These are phyloP conservation scores for Rhynchophorus ferrugineus DNA, from an alignment of 1,140 invertebrate genomes.

Conservation along the genomic window DNA sequence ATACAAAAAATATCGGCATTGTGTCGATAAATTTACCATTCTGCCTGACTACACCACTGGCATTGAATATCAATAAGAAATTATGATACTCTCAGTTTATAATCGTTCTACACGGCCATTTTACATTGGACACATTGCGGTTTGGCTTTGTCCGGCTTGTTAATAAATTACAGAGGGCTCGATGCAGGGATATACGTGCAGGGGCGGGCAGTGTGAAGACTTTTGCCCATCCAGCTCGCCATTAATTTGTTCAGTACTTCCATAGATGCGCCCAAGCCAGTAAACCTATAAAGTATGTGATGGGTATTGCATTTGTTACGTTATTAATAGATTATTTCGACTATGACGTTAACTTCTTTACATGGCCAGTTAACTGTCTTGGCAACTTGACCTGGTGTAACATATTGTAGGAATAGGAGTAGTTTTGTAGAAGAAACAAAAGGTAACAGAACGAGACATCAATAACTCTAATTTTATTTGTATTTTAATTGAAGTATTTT, in stretches of 20 bases:
- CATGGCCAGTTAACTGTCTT: too few species aligned
- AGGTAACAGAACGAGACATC: too few species aligned
- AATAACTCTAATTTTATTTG: too few species aligned
- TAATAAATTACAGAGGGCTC: constrained; percentile 31
- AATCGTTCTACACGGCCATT: constrained; percentile 33
- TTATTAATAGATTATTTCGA: too few species aligned
- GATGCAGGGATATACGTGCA: constrained; percentile 3
- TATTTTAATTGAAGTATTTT: too few species aligned
- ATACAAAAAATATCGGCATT: background rate
- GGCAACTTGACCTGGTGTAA: too few species aligned
- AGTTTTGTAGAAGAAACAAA: too few species aligned
- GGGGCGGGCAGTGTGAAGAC: background rate
- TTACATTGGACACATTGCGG: constrained; percentile 32
- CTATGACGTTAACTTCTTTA: too few species aligned
- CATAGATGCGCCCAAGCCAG: background rate
- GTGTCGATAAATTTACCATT: too few species aligned
- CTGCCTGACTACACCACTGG: constrained; percentile 29
- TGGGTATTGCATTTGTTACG: too few species aligned
- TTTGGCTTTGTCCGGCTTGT: constrained; percentile 31
- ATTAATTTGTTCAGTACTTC: background rate
- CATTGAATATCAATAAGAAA: constrained; percentile 34
- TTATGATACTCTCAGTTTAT: constrained; percentile 33
- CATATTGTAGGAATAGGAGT: too few species aligned
- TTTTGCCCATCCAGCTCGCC: background rate
- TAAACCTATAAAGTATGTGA: too few species aligned